Percentiles rank a stretch among this genome's conserved stretches.
Evolutionary conservation across 2,797 vertebrate genomes (phyloP).

Genomic region (Caiman crocodilus): DNA sequence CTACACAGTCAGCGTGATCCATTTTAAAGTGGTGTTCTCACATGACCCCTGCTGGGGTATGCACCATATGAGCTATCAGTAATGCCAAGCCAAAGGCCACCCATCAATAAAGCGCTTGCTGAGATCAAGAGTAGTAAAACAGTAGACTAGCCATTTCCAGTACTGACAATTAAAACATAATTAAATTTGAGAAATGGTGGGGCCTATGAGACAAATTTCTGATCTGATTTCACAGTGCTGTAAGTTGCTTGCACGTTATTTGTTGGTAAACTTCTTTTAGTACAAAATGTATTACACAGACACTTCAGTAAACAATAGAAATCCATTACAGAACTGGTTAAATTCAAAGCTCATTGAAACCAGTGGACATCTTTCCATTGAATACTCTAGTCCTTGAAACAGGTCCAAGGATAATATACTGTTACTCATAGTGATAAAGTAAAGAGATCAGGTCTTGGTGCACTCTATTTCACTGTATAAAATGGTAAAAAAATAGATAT

Average conservation of each 20-base stretch:
- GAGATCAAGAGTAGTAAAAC: conserved; percentile 52
- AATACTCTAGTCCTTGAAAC: neutral
- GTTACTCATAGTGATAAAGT: neutral
- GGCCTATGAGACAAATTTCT: neutral
- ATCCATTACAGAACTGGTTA: neutral
- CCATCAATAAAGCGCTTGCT: conserved; percentile 63
- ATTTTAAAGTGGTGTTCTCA: conserved; percentile 52
- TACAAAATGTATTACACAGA: neutral
- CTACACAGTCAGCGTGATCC: conserved; percentile 55
- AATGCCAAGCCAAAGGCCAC: conserved; percentile 64
- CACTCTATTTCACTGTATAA: neutral
- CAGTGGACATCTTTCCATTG: neutral
- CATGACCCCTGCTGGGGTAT: conserved; percentile 36
- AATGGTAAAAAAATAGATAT: neutral
- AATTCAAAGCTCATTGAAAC: neutral
- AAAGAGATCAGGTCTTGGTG: neutral
- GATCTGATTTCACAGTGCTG: neutral
- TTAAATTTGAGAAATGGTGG: neutral
- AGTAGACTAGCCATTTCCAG: conserved; percentile 43
- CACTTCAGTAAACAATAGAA: neutral
- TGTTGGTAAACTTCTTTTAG: neutral
- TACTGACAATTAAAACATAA: neutral
- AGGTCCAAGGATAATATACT: neutral
- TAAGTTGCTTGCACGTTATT: neutral
- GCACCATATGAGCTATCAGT: conserved; percentile 63